Evolutionary conservation across 2,888 invertebrate species (phyloP).

Genomic region (Argyresthia albistria): DNA sequence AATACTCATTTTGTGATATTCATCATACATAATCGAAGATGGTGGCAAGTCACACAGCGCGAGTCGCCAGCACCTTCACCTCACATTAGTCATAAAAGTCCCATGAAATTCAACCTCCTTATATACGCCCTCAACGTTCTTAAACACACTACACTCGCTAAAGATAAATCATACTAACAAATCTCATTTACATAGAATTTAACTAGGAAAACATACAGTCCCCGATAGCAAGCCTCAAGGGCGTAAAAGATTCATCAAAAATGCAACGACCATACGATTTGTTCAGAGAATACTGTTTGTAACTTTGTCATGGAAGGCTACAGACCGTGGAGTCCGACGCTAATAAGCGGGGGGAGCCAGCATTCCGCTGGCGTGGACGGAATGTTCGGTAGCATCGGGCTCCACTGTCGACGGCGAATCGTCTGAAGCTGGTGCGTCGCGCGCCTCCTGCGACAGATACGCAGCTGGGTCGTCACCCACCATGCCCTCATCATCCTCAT

Average conservation of each 20-base stretch:
- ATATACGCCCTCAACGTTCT: not conserved
- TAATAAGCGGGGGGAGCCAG: conserved; percentile 67
- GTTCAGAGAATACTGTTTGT: conserved; percentile 47
- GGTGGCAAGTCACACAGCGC: conserved; percentile 58
- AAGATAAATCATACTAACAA: conserved; percentile 23
- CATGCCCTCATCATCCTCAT: conserved; percentile 71
- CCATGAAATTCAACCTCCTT: conserved; percentile 1
- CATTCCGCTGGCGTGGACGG: conserved; percentile 70
- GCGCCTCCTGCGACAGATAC: conserved; percentile 47
- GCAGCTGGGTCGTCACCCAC: conserved; percentile 71
- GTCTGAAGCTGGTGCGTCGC: conserved; percentile 52
- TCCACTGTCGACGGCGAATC: conserved; percentile 71
- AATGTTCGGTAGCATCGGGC: conserved; percentile 72
- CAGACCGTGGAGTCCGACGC: conserved; percentile 33
- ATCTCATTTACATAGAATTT: conserved; percentile 42
- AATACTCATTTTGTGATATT: conserved; percentile 56
- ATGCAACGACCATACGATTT: not conserved
- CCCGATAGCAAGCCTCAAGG: conserved; percentile 31
- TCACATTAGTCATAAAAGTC: not conserved
- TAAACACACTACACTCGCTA: not conserved
- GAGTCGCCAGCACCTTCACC: conserved; percentile 69
- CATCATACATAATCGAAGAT: conserved; percentile 40
- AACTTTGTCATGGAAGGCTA: conserved; percentile 15
- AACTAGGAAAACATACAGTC: conserved; percentile 27
- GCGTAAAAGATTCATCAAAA: not conserved